These are phyloP conservation scores for Cotesia vestalis DNA, from an alignment of 1,140 invertebrate genomes.

Conservation along the genomic window DNA sequence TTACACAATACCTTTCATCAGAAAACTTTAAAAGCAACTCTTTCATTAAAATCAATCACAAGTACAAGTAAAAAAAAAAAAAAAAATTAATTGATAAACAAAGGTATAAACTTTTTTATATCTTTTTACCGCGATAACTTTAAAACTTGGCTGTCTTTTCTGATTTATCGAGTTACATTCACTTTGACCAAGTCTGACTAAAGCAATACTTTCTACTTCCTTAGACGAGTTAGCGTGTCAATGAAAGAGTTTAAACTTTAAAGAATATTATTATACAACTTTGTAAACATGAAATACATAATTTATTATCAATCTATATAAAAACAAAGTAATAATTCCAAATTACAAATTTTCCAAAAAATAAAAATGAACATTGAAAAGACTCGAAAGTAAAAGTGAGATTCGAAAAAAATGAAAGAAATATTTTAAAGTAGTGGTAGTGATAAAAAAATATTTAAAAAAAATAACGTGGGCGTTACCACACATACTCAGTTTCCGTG, in stretches of 20 bases:
- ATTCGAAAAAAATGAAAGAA: slow-evolving; percentile 45
- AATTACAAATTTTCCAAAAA: background rate
- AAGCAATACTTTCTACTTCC: slow-evolving; percentile 6
- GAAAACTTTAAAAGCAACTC: too few species aligned
- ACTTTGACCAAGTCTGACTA: background rate
- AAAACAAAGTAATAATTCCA: too few species aligned
- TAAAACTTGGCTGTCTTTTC: too few species aligned
- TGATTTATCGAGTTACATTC: too few species aligned
- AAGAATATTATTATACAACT: too few species aligned
- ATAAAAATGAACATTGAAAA: background rate
- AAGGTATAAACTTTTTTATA: too few species aligned
- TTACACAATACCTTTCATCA: too few species aligned
- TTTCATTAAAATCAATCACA: too few species aligned
- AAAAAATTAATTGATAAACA: too few species aligned
- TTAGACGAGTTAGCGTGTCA: background rate
- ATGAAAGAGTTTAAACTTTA: background rate
- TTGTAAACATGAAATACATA: too few species aligned
- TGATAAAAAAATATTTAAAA: slow-evolving; percentile 13
- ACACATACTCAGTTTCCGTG: slow-evolving; percentile 61
- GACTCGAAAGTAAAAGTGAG: background rate
- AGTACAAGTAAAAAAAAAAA: background rate
- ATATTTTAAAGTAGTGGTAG: slow-evolving; percentile 35
- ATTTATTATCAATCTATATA: too few species aligned
- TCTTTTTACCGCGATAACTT: too few species aligned
- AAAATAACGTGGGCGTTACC: slow-evolving; percentile 43